phyloP scores from a whole-genome alignment of 2,888 invertebrate species.

The Aplocera efformata region DNA sequence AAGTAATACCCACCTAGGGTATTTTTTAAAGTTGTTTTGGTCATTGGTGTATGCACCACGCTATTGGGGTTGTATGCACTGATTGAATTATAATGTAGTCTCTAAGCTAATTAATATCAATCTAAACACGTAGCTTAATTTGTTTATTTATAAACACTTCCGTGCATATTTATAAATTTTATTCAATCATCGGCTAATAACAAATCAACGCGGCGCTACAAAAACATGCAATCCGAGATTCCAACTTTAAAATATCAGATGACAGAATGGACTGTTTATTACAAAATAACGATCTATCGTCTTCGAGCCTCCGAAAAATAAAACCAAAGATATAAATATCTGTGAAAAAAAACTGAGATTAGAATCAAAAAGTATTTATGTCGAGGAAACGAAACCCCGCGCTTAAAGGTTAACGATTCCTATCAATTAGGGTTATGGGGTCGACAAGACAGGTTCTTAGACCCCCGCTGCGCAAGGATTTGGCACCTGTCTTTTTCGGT shows the following conservation, averaged over 20 bases:
- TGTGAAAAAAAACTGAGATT: slow-evolving; percentile 64
- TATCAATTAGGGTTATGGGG: slow-evolving; percentile 80
- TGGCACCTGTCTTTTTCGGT: slow-evolving; percentile 68
- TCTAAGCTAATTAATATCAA: too few relatives aligned
- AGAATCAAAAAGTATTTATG: slow-evolving; percentile 74
- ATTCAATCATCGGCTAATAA: too few relatives aligned
- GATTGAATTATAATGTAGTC: too few relatives aligned
- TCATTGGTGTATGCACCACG: too few relatives aligned
- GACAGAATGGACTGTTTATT: slow-evolving; percentile 78
- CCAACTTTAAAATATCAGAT: slow-evolving; percentile 72
- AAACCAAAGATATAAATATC: slow-evolving; percentile 71
- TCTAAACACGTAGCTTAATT: too few relatives aligned
- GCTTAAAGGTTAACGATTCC: slow-evolving; percentile 79
- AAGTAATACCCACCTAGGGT: too few relatives aligned
- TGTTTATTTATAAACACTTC: too few relatives aligned
- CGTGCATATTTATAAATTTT: too few relatives aligned
- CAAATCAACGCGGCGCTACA: slow-evolving; percentile 51
- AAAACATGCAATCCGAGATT: slow-evolving; percentile 42
- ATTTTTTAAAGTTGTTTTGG: too few relatives aligned
- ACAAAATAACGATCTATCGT: slow-evolving; percentile 72
- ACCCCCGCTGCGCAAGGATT: slow-evolving; percentile 73
- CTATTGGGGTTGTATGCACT: too few relatives aligned
- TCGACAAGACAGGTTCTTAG: slow-evolving; percentile 58
- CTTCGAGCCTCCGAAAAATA: slow-evolving; percentile 76
- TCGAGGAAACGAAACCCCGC: slow-evolving; percentile 68